Percentiles rank a stretch among this genome's conserved stretches.
Conservation (phyloP, 1,140 invertebrate species). For the Cyphomyrmex costatus region DNA sequence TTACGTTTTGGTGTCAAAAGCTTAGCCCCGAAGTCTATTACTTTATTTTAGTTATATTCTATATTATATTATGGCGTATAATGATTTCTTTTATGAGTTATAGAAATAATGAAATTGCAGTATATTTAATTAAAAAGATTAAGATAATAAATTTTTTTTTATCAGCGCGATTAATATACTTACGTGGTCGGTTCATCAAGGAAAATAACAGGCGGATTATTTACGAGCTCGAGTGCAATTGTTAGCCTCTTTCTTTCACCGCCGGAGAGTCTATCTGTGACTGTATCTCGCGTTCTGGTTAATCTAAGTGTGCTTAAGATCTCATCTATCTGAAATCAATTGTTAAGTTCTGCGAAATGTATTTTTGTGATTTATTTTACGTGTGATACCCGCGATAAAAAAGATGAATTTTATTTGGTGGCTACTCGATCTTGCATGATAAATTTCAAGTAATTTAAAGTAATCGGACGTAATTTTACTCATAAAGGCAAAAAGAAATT, state of each 20-base stretch:
- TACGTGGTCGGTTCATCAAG: slow-evolving; percentile 95
- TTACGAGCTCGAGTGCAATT: slow-evolving; percentile 96
- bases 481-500: not conserved
- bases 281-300: slow-evolving; percentile 89
- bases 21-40: too few species aligned
- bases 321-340: slow-evolving; percentile 89
- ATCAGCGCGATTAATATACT: slow-evolving; percentile 79
- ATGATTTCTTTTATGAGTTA: too few species aligned
- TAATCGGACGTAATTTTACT: not conserved
- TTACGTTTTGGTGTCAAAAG: too few species aligned
- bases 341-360: too few species aligned
- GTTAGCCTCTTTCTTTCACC: slow-evolving; percentile 97
- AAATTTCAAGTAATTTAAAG: not conserved
- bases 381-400: too few species aligned
- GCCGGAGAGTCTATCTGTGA: slow-evolving; percentile 93
- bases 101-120: too few species aligned
- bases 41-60: too few species aligned
- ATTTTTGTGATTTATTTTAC: too few species aligned
- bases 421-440: not conserved
- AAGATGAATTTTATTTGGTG: too few species aligned
- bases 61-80: too few species aligned
- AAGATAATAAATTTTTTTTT: not conserved
- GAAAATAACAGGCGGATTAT: slow-evolving; percentile 97
- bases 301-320: slow-evolving; percentile 90
- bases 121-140: not conserved